Conservation (phyloP, 2,888 invertebrate species). For the Abscondita cerata region DNA sequence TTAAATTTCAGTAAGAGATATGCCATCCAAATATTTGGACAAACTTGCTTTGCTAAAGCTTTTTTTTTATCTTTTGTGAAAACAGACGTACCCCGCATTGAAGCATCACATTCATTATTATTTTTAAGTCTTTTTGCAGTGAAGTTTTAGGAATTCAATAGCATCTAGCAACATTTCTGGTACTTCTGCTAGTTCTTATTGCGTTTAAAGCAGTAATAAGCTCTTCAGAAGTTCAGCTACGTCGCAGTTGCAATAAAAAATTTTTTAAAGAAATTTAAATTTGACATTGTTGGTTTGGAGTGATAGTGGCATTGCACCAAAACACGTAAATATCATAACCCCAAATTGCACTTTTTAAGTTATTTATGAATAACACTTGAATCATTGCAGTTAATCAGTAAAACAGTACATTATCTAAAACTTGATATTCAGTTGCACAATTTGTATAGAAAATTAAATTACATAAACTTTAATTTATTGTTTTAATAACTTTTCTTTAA, state of each 20-base stretch:
- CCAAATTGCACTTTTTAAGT: neutral
- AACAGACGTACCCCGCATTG: neutral
- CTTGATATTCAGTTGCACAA: neutral
- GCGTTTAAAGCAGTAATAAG: neutral
- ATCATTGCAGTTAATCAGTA: neutral
- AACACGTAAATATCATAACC: neutral
- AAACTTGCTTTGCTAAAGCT: neutral
- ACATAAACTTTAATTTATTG: neutral
- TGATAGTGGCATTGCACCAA: neutral
- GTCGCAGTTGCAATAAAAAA: neutral
- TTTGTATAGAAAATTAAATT: neutral
- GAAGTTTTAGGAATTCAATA: no score
- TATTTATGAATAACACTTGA: neutral
- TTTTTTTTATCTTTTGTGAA: neutral
- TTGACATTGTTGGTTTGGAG: no score
- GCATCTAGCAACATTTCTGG: no score
- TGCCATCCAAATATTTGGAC: no score
- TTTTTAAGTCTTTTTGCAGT: neutral
- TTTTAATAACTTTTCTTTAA: no score
- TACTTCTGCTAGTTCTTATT: no score
- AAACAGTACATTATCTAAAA: neutral
- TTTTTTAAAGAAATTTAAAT: no score
- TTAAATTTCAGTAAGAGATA: neutral
- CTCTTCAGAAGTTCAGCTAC: constrained; percentile 1
- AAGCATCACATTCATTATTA: neutral